Base-by-base conservation (phyloP, 1,140 invertebrate species). In the Paracyclopina nana region DNA sequence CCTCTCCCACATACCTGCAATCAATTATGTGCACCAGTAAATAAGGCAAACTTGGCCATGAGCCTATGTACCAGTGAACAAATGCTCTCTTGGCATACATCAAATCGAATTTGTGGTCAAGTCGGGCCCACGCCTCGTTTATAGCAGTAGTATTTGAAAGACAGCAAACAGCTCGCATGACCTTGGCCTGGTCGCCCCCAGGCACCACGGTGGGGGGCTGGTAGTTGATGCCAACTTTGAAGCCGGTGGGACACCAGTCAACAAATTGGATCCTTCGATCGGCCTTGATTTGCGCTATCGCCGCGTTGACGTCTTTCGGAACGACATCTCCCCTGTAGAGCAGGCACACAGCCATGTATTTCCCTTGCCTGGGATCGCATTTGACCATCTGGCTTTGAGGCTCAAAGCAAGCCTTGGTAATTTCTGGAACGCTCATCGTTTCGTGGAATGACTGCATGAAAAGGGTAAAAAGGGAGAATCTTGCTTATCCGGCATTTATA, bases 161-260 rank as follows among this genome's bases (percentile, higher is more conserved):
- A 80, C 85, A 82, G 63, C 82, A 85, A 4, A 85, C 79, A 4
- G 82, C 81, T 54, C 80, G 70, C 61, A 81, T 78, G 4, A 83
- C 80, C 63, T 82, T 82, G 46, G 77, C 77, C 55, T 83, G 63
- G 66, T 84, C 82, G 40, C 80, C 80, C n/a, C 79, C 79, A 31
- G 81, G 79, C 43, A 85, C 80, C 24, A 80, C 79, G 55, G 79
- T 82, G 11, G 80, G 80, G 30, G 81, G 81, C 62, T 86, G 81
- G 63, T 85, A 81, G 70, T 83, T 83, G 52, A 79, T 69, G 53
- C 65, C 61, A 41, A 57, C 54, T 29, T 50, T 42, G 20, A 38
- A 42, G 2, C 48, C 48, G 20, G 48, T 50, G 11, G 48, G 48
- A 40, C 48, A 50, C 48, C 48, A 62, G 44, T 63, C 66, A 29